Conservation (phyloP, 2,113 vertebrate genomes). For the Brachyhypopomus occidentalis region DNA sequence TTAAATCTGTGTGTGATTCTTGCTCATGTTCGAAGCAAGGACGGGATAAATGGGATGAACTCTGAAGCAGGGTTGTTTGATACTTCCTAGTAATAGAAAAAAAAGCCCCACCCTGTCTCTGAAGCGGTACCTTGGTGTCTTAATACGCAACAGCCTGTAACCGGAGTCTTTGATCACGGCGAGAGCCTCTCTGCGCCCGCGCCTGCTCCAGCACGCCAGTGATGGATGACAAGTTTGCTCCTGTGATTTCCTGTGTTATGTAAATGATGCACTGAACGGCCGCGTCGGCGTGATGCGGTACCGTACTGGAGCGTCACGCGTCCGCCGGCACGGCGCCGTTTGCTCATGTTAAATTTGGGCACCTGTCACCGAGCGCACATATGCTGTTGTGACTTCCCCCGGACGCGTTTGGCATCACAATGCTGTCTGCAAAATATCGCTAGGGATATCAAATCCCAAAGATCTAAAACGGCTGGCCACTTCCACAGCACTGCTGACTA, state of each 20-base stretch:
- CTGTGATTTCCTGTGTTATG: slow-evolving; percentile 29
- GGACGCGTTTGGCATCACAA: neutral
- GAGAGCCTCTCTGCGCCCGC: slow-evolving; percentile 13
- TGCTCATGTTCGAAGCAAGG: neutral
- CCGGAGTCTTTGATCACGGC: slow-evolving; percentile 34
- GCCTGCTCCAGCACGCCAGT: slow-evolving; percentile 26
- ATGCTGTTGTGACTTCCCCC: neutral
- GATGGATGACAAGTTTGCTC: slow-evolving; percentile 40
- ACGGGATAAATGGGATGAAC: slow-evolving; percentile 28
- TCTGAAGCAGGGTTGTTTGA: slow-evolving; percentile 35
- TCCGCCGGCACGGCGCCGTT: neutral
- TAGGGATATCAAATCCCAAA: neutral
- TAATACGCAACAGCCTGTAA: slow-evolving; percentile 24
- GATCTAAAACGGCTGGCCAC: neutral
- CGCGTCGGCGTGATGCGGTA: neutral
- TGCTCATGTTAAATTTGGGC: neutral
- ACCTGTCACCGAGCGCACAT: neutral
- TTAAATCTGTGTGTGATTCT: slow-evolving; percentile 4
- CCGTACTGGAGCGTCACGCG: neutral
- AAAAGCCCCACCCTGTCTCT: neutral
- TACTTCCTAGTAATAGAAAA: neutral
- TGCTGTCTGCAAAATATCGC: neutral
- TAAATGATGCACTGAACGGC: slow-evolving; percentile 26
- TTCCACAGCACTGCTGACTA: neutral
- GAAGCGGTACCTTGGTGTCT: slow-evolving; percentile 12